Base-by-base conservation (phyloP, 2,797 vertebrate genomes). In the Alcedo atthis region DNA sequence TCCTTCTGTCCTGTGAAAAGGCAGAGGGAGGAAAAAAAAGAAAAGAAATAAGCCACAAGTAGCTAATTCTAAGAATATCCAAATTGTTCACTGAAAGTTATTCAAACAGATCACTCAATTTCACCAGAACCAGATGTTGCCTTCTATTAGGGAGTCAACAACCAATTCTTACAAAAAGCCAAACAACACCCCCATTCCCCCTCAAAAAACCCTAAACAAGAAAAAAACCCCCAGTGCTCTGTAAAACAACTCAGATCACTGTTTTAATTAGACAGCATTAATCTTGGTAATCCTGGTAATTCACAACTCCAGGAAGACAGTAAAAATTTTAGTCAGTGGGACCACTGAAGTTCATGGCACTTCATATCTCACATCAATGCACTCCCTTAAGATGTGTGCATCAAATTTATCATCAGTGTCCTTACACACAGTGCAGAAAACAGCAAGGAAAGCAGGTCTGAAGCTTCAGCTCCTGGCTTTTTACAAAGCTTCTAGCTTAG, bases 1-100 rank as follows among this genome's bases (percentile, higher is more conserved):
- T 97, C 96, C 30, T 46, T 94, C 46, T 94, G 95, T 84, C 96
- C 98, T 98, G 87, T 54, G 54, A 59, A 42, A 55, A 42, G 66
- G 32, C 42, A 48, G 18, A 62, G 33, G 22, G 15, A 26, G 17
- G n/a, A 5, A 18, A 33, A 81, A 81, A 48, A 30, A 18, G 25
- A 84, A 15, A 58, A 15, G 7, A 5, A 37, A 51, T 8, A 30
- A 43, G 85, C 6, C 33, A 24, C 13, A 61, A 66, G 13, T 6
- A 51, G 32, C 81, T 59, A 81, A 78, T n/a, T 43, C 17, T 78
- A 70, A 57, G n/a, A 54, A 21, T 24, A 89, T 35, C 73, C 33
- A 25, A 80, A 45, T 12, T 25, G 37, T 59, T 46, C 83, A 46
- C 15, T 51, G 54, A 48, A 78, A 63, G 12, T 77, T 25, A 87